Percentiles rank a stretch among this genome's conserved stretches.
phyloP scores from a whole-genome alignment of 2,113 vertebrate genomes.

The Tachysurus fulvidraco region DNA sequence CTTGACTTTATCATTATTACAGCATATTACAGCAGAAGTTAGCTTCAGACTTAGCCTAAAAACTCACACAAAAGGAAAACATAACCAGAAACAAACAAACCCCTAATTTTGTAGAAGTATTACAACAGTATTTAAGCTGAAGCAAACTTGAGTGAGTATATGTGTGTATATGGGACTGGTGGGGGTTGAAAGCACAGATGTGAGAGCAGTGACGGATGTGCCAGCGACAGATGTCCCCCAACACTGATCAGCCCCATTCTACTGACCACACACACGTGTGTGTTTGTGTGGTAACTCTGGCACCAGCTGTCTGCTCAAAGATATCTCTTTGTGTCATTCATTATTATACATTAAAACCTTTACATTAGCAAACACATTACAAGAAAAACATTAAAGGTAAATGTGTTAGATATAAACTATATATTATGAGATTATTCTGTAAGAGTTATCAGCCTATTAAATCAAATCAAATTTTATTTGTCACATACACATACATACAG shows the following conservation, averaged over 20 bases:
- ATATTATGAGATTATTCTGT: not conserved
- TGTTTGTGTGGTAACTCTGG: conserved; percentile 32
- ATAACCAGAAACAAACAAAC: not conserved
- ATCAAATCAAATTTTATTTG: not conserved
- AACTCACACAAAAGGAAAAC: not conserved
- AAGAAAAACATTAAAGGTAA: not conserved
- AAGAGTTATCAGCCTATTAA: not conserved
- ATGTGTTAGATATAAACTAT: not conserved
- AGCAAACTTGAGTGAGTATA: not conserved
- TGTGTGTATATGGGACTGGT: not conserved
- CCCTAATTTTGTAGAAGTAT: not conserved
- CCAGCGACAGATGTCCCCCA: conserved; percentile 23
- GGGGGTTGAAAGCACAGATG: conserved; percentile 33
- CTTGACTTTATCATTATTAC: conserved; percentile 6
- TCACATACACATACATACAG: no score
- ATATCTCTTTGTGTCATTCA: not conserved
- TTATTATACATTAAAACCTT: not conserved
- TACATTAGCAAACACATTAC: not conserved
- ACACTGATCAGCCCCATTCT: conserved; percentile 1
- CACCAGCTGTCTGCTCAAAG: not conserved
- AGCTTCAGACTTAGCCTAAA: conserved; percentile 2
- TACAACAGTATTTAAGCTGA: not conserved
- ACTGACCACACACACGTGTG: conserved; percentile 1
- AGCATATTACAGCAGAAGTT: conserved; percentile 33
- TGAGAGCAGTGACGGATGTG: conserved; percentile 25